Conservation (phyloP, 2,113 vertebrate species). For the cattle (Bos taurus) region ARS-UCD2.0 NC_037357.1:122743501-122744000, state of each 20-base stretch:
- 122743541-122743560: not conserved
- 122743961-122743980: not conserved
- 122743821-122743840: not conserved
- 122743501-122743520: constrained; percentile 18
- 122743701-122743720: not conserved
- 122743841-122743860: constrained; percentile 40
- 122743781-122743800: not conserved
- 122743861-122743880: constrained; percentile 21
- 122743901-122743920: not conserved
- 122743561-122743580: not conserved
- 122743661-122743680: constrained; percentile 22
- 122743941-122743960: not conserved
- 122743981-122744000: not conserved
- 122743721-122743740: not conserved
- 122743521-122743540: not conserved
- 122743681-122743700: constrained; percentile 11
- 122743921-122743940: not conserved
- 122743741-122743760: constrained; percentile 1
- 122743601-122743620: not conserved
- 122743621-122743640: not conserved
- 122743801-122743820: not conserved
- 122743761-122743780: not conserved
- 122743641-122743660: not conserved
- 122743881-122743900: not conserved
- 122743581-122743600: not conserved